Conservation (phyloP, 2,888 invertebrate genomes). For the Gymnoscelis rufifasciata region DNA sequence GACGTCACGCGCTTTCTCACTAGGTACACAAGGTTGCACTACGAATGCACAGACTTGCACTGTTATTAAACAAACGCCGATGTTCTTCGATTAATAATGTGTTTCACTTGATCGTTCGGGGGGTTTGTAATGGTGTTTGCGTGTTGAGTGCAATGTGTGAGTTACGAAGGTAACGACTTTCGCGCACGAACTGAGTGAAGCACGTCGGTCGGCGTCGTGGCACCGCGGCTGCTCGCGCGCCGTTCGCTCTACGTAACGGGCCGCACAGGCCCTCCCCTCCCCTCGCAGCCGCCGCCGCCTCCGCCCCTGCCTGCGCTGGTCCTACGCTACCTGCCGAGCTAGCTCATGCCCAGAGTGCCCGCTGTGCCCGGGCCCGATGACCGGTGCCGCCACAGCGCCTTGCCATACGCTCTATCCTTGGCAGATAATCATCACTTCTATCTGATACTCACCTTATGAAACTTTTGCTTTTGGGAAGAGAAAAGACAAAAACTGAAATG, state of each 20-base stretch:
- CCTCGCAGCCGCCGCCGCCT: constrained; percentile 28
- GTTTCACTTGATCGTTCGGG: constrained; percentile 46
- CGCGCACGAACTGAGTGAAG: constrained; percentile 79
- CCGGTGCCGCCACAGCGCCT: too few relatives aligned
- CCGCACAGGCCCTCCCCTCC: constrained; percentile 13
- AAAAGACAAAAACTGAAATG: too few relatives aligned
- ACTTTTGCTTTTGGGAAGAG: too few relatives aligned
- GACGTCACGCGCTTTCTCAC: constrained; percentile 77
- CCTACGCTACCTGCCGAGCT: not conserved
- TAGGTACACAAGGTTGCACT: constrained; percentile 58
- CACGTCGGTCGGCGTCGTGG: constrained; percentile 77
- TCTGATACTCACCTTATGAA: too few relatives aligned
- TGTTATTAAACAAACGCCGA: constrained; percentile 40
- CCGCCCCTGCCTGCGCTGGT: not conserved
- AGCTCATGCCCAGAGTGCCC: not conserved
- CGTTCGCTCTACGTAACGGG: constrained; percentile 38
- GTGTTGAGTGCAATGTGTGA: constrained; percentile 66
- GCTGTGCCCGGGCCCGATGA: not conserved
- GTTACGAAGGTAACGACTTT: constrained; percentile 76
- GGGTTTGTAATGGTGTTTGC: constrained; percentile 50
- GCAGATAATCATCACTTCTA: too few relatives aligned
- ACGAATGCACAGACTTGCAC: constrained; percentile 37
- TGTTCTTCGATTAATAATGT: constrained; percentile 47
- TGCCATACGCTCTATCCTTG: too few relatives aligned
- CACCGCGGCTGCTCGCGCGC: constrained; percentile 34